These are phyloP conservation scores for Cynocephalus volans DNA, from an alignment of 2,113 vertebrate species.

Conservation along the genomic window DNA sequence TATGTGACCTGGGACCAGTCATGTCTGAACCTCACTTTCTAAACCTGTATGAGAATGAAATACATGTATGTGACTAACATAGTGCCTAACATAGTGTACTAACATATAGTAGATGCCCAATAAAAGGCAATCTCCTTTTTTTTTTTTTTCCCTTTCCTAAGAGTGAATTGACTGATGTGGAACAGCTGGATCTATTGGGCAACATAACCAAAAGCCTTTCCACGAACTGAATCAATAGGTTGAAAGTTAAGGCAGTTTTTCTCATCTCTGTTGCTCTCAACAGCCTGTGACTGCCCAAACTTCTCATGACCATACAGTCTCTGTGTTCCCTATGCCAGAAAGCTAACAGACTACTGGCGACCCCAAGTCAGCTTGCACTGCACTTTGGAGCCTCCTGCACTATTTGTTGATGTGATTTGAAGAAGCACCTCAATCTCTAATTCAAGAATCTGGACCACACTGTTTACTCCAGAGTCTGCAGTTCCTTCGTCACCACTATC, in stretches of 20 bases:
- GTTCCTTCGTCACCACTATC: constrained; percentile 4
- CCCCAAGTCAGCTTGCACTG: accelerated
- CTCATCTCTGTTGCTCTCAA: neutral
- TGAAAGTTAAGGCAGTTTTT: neutral
- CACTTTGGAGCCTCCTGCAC: neutral
- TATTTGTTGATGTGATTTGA: neutral
- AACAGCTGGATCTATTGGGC: neutral
- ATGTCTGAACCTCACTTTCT: neutral
- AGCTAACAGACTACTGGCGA: neutral
- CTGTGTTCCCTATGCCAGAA: neutral
- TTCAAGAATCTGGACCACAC: neutral
- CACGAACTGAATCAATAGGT: neutral
- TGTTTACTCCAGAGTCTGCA: neutral
- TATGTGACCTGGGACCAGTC: neutral
- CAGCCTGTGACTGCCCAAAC: neutral
- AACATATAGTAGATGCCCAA: neutral
- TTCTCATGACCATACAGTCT: neutral
- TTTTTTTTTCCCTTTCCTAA: neutral
- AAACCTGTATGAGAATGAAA: neutral
- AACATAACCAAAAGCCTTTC: neutral
- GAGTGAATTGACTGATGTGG: neutral
- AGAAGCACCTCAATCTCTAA: neutral
- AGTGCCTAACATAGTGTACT: neutral
- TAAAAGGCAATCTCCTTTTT: constrained; percentile 36
- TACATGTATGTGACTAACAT: neutral